phyloP scores from a whole-genome alignment of 2,797 vertebrate genomes.

The Melopsittacus undulatus region DNA sequence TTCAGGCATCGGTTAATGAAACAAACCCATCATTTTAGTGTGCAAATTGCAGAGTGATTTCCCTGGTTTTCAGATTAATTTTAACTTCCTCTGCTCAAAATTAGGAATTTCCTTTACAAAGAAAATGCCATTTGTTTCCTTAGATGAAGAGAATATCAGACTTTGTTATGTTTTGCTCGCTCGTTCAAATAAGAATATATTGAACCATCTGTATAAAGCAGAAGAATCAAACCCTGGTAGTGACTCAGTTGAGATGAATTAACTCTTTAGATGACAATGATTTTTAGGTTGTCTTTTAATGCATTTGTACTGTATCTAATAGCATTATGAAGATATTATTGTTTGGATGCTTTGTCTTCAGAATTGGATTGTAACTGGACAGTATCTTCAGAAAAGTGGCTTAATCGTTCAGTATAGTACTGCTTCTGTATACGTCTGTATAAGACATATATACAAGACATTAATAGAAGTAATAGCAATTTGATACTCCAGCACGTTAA shows the following conservation, averaged over 20 bases:
- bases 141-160: conserved; percentile 11
- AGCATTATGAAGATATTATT: neutral
- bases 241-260: neutral
- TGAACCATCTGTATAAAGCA: neutral
- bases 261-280: neutral
- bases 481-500: neutral
- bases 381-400: neutral
- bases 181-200: conserved; percentile 1
- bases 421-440: neutral
- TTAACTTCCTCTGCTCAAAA: conserved; percentile 62
- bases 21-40: conserved; percentile 83
- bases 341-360: neutral
- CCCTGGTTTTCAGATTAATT: conserved; percentile 58
- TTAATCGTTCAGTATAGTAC: neutral
- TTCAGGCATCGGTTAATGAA: conserved; percentile 87
- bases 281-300: conserved; percentile 10
- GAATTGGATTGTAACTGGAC: neutral
- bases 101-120: conserved; percentile 58
- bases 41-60: conserved; percentile 64
- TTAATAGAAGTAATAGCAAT: neutral
- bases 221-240: conserved; percentile 22
- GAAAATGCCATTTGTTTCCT: conserved; percentile 17
- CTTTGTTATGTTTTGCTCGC: conserved; percentile 5
- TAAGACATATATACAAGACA: neutral
- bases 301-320: neutral